Percentiles rank a stretch among this genome's conserved stretches.
phyloP scores from a whole-genome alignment of 2,113 vertebrate genomes.

The Okapia johnstoni region DNA sequence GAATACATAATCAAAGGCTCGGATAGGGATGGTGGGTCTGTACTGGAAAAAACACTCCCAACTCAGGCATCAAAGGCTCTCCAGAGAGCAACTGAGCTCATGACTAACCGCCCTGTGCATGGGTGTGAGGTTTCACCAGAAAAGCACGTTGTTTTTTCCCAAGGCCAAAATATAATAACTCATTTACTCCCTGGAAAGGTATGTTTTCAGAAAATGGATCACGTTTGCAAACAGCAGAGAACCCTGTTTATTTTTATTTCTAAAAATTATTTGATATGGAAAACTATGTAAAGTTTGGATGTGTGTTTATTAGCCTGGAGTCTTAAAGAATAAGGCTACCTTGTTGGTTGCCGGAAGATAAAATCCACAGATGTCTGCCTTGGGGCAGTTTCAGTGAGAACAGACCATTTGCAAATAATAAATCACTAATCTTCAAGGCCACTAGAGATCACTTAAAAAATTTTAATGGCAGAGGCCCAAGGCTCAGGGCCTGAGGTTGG shows the following conservation, averaged over 20 bases:
- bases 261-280: background rate
- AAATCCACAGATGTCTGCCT: background rate
- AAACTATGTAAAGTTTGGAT: background rate
- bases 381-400: background rate
- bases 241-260: background rate
- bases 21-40: background rate
- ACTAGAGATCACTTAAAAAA: background rate
- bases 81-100: background rate
- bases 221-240: background rate
- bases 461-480: background rate
- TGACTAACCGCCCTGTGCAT: fast-evolving
- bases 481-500: background rate
- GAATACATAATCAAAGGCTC: background rate
- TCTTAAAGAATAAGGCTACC: background rate
- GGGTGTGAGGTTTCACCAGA: background rate
- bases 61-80: background rate
- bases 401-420: background rate
- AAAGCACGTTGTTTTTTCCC: background rate
- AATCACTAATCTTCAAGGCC: background rate
- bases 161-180: background rate
- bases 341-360: background rate
- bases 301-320: background rate
- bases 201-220: background rate
- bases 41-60: background rate
- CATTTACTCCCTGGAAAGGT: background rate